Base-by-base conservation (phyloP, 2,888 invertebrate genomes). In the Panorpa germanica region DNA sequence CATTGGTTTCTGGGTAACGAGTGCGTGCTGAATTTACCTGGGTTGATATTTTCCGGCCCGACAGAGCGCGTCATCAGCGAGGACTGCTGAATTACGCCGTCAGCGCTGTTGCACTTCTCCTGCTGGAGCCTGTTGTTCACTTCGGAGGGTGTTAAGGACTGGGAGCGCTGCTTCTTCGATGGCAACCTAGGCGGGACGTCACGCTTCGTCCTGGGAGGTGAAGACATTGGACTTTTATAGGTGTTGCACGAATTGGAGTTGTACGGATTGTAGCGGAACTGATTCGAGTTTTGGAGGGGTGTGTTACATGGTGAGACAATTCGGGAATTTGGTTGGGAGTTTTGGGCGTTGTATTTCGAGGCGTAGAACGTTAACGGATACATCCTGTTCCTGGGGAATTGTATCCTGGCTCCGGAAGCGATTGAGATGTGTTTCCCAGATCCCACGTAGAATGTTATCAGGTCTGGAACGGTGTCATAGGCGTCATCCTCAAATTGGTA, bases 401-500 rank as follows among this genome's bases (percentile, higher is more conserved):
- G 73, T 34, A 93, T 86, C 30, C 80, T 64, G 1, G 90, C 90
- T 1, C 86, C 85, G 2, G 88, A 90, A 0, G 78, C 78, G 5
- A 71, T 70, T 2, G 91, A 90, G 45, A 93, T 80, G 1, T 85
- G 74, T 45, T 85, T 81, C 11, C 80, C 82, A 25, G 83, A 85
- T 2, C 85, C 83, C 14, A 91, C 86, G 50, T 93, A 91, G 39
- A 77, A 88, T 5, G 88, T 88, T 37, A 93, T 86, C 32, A 95
- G 65, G 52, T 90, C 88, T 1, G 88, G 81, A 12, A 93, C 83
- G 3, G 86, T 86, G 47, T 85, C 85, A 46, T 88, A 93, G 2
- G 82, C 75, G 48, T 88, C 85, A 45, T 88, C 88, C 53, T 93
- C 93, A 49, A 93, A 88, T 47, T 86, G 83, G 50, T 81, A 93